phyloP scores from a whole-genome alignment of 2,888 invertebrate genomes.

The Linnaemya vulpina region DNA sequence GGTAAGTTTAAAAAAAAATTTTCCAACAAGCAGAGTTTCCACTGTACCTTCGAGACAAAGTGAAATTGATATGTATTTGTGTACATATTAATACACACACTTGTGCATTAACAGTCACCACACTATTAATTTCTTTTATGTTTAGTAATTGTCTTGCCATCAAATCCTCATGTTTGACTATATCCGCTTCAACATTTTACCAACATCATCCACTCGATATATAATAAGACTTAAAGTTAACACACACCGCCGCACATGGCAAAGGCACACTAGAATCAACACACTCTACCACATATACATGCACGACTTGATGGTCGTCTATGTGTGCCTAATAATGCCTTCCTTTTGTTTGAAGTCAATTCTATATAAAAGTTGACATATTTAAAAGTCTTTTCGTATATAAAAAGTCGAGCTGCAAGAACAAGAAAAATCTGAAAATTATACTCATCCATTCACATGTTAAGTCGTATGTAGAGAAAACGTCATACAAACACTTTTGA shows the following conservation, averaged over 20 bases:
- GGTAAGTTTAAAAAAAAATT: too few relatives aligned
- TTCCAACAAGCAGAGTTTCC: not conserved
- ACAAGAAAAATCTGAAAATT: slow-evolving; percentile 24
- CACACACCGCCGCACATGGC: not conserved
- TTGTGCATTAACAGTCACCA: slow-evolving; percentile 43
- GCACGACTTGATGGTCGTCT: not conserved
- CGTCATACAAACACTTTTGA: slow-evolving; percentile 66
- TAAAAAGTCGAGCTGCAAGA: slow-evolving; percentile 2
- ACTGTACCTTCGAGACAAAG: not conserved
- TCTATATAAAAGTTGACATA: slow-evolving; percentile 63
- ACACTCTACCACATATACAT: not conserved
- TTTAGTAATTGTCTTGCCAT: slow-evolving; percentile 54
- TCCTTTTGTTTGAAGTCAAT: slow-evolving; percentile 64
- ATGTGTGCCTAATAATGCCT: slow-evolving; percentile 41
- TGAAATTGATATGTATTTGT: not conserved
- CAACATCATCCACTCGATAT: slow-evolving; percentile 32
- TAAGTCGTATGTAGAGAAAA: slow-evolving; percentile 53
- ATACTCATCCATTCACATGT: slow-evolving; percentile 37
- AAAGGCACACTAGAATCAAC: not conserved
- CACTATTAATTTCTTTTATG: slow-evolving; percentile 70
- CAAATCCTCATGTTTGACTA: slow-evolving; percentile 57
- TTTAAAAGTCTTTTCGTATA: slow-evolving; percentile 54
- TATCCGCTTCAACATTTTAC: slow-evolving; percentile 53
- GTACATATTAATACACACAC: not conserved
- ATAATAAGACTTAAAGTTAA: slow-evolving; percentile 25